Evolutionary conservation across 2,113 vertebrate genomes (phyloP), one percentile per base, ranked within the genome.

Genomic region (Bolborhynchus lineola): DNA sequence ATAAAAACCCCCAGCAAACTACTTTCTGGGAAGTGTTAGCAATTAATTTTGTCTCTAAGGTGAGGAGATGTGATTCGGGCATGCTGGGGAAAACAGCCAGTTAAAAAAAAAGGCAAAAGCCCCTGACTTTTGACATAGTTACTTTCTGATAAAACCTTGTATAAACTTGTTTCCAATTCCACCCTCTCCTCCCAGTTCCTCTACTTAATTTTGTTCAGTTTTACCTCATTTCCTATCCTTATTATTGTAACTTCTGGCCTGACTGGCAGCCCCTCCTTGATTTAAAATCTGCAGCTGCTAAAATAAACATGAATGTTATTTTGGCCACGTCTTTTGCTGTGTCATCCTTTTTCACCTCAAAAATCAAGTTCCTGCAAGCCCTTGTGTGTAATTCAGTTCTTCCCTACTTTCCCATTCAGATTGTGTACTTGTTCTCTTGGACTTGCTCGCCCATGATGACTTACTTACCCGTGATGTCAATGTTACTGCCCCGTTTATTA

Each of bases 151-250:
- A 52, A 88, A 88, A 72, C 12, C 60, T 86, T 71, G 20, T 75
- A 33, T 86, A 57, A 94, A 64, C 68, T 68, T 68, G 47, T 71
- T 96, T 79, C 52, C 42, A 81, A 68, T 68, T 63, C 72, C 13
- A 39, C 62, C 33, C 35, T 92, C 37, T 86, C 46, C 50, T 93
- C 21, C 57, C 52, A 31, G 28, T 88, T 87, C 31, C 80, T 92
- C 9, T 71, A 25, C 42, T 85, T 92, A 82, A 69, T 86, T 93
- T 86, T 46, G 16, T n/a, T 93, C 46, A 29, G 20, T 18, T 85
- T 95, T 86, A 70, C 64, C 60, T 93, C 82, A 75, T 94, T 94
- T 96, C 86, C 88, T 75, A 1, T 83, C 35, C 21, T 90, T 81
- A 44, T 62, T 88, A 42, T 88, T 94, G 37, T 92, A 75, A 84